These are phyloP conservation scores for Mercenaria mercenaria DNA, from an alignment of 1,140 invertebrate species.

Conservation along the genomic window DNA sequence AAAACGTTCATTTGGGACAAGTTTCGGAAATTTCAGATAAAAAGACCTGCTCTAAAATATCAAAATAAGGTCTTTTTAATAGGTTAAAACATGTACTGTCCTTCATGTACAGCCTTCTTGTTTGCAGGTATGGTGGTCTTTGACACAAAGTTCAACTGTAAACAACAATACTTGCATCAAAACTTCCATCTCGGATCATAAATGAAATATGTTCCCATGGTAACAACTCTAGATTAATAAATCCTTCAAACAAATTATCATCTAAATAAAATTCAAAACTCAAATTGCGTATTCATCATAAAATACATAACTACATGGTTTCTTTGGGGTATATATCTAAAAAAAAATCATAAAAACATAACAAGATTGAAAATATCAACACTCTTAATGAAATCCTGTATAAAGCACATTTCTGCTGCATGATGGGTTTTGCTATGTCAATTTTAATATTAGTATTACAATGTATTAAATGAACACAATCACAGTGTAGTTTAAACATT, in stretches of 20 bases:
- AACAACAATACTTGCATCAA: no score
- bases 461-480: conserved; percentile 37
- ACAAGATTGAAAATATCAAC: neutral
- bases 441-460: neutral
- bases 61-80: no score
- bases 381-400: no score
- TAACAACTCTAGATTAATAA: neutral
- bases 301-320: conserved; percentile 1
- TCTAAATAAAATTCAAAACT: neutral
- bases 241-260: neutral
- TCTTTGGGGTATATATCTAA: neutral
- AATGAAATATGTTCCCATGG: no score
- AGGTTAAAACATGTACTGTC: no score
- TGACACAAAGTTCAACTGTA: no score
- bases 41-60: no score
- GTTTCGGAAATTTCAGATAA: no score
- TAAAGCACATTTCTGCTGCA: neutral
- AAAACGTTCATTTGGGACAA: no score
- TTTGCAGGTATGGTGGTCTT: no score
- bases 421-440: neutral
- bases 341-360: neutral
- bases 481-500: conserved; percentile 35
- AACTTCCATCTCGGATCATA: no score
- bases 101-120: no score
- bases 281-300: neutral